Base-by-base conservation (phyloP, 1,140 invertebrate genomes). In the Coptotermes formosanus region DNA sequence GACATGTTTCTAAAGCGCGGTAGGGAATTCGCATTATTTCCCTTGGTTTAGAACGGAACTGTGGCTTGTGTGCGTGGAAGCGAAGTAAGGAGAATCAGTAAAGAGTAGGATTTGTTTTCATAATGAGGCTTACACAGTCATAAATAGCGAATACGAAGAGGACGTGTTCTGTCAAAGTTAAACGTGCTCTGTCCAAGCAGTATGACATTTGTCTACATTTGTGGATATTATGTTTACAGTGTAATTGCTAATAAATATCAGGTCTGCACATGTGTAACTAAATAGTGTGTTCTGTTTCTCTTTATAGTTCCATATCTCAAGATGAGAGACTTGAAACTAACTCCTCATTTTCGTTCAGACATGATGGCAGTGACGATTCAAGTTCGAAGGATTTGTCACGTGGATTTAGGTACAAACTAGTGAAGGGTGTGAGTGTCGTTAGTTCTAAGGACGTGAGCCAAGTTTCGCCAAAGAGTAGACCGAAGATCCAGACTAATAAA, bases 391-490 rank as follows among this genome's bases (percentile, higher is more conserved):
- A 52, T 25, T 69, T 86, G 81, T 45, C 86, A n/a, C 86, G 83
- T 32, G 83, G 86, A 69, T 75, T 86, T 38, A 59, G 82, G 44
- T 84, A 86, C 45, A 83, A 84, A 86, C 82, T 86, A 44, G 85
- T 82, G 11, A 86, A 86, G 81, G 85, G 85, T 44, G n/a, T 45
- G 19, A 52, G 83, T 45, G 59, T 52, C 19, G 48, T 30, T 81
- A 86, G 25, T 48, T 75, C 75, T 52, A 86, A 86, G 48, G 85
- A 86, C 30, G n/a, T 48, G 43, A 86, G 25, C 32, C 75, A 82
- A 25, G 30, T 38, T 32, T 86, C 85, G 16, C 85, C 85, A 75
- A 86, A 86, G 52, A 82, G 75, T 25, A 86, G 44, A 52, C n/a
- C 55, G 16, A 86, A 75, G 30, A 52, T 64, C 45, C 44, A 82